Percentiles rank a stretch among this genome's conserved stretches.
Evolutionary conservation across 2,797 vertebrate genomes (phyloP).

Genomic region (Dryobates pubescens): DNA sequence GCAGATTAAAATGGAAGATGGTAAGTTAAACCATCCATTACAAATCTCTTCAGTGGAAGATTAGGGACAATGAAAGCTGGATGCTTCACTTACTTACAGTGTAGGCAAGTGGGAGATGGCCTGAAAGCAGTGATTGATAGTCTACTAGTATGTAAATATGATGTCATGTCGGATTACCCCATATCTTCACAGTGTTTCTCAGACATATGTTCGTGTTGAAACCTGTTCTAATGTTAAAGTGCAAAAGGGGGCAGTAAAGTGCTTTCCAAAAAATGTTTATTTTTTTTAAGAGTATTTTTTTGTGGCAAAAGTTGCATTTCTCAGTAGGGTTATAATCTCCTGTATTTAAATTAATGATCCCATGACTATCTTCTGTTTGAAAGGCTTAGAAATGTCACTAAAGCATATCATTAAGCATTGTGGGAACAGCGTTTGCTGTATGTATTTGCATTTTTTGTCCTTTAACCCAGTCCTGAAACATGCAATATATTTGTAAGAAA

Average conservation of each 20-base stretch:
- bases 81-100: conserved; percentile 4
- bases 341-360: conserved; percentile 7
- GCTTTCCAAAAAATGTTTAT: conserved; percentile 72
- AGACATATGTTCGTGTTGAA: conserved; percentile 2
- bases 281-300: conserved; percentile 41
- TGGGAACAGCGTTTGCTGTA: background rate
- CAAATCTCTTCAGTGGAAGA: conserved; percentile 31
- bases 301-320: conserved; percentile 30
- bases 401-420: background rate
- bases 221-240: conserved; percentile 80
- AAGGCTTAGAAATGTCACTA: background rate
- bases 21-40: conserved; percentile 44
- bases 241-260: conserved; percentile 86
- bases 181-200: conserved; percentile 27
- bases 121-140: background rate
- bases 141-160: background rate
- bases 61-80: conserved; percentile 9
- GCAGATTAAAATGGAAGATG: conserved; percentile 50
- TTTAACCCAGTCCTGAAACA: conserved; percentile 34
- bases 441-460: background rate
- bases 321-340: conserved; percentile 10
- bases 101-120: conserved; percentile 36
- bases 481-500: background rate
- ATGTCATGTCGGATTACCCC: background rate
- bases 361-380: background rate